Base-by-base conservation (phyloP, 2,113 vertebrate genomes). In the Vulpes ferrilata region DNA sequence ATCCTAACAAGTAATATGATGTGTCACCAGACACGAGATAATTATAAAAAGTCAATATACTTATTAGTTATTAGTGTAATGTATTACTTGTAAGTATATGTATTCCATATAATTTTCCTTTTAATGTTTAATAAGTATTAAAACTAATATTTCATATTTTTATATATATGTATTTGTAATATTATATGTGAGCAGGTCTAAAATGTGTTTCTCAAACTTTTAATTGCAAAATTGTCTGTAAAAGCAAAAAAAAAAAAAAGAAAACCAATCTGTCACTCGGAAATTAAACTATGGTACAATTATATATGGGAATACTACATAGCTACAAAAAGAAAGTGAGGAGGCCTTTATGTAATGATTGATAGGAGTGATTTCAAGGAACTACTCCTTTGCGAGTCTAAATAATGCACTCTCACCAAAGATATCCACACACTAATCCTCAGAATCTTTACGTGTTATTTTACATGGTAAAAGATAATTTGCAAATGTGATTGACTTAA, bases 401-500 rank as follows among this genome's bases (percentile, higher is more conserved):
- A 95, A 38, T 43, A 88, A 62, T 79, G 30, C 17, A 62, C 17
- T 43, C n/a, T 32, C 16, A 48, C 62, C 43, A 59, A 35, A 53
- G 62, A 86, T 85, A 82, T 3, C 10, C 9, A 78, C 22, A 69
- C 20, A 11, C 7, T 62, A 48, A 71, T 71, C 30, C 59, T 88
- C 43, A 92, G 69, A 83, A 88, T 9, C 5, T 74, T 15, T 57
- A 43, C 19, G 7, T 69, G 5, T 53, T 87, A 35, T 11, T 22
- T 30, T 86, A 27, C 17, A 10, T 48, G 32, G 15, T 32, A 84
- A 64, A 89, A 93, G 7, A 17, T 38, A 88, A 43, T 89, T 64
- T 89, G 17, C 11, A 83, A 76, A 25, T 76, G 5, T 96, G 25
- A 92, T 53, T 87, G 82, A 93, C 59, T 69, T 73, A 74, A 88